These are phyloP conservation scores for Miltochrista miniata DNA, from an alignment of 2,888 invertebrate genomes.

Conservation along the genomic window DNA sequence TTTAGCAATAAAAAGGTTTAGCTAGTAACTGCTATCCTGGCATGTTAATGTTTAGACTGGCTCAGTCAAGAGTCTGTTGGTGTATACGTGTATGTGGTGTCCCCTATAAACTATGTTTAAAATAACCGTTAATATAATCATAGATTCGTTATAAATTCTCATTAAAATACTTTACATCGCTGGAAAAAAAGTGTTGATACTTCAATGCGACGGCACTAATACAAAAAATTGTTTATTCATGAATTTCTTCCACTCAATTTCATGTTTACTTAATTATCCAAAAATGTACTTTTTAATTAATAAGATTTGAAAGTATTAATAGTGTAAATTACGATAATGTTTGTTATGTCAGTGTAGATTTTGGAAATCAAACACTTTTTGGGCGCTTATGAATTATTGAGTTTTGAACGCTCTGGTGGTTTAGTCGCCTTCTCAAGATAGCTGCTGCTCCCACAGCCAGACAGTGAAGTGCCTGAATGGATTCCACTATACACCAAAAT, in stretches of 20 bases:
- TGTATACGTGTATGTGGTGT: too few species aligned
- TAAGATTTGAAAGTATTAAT: constrained; percentile 28
- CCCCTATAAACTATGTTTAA: too few species aligned
- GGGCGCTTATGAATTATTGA: neutral
- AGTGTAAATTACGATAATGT: constrained; percentile 32
- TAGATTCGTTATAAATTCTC: neutral
- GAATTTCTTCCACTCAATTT: constrained; percentile 24
- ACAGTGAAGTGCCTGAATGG: too few species aligned
- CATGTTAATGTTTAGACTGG: too few species aligned
- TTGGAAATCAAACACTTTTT: constrained; percentile 4
- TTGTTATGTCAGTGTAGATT: constrained; percentile 12
- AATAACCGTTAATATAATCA: too few species aligned
- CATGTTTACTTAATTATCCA: constrained; percentile 26
- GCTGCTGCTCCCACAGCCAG: too few species aligned
- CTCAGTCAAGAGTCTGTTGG: too few species aligned
- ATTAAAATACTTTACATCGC: constrained; percentile 20
- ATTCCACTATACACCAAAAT: too few species aligned
- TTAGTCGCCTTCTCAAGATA: neutral
- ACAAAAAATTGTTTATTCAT: constrained; percentile 31
- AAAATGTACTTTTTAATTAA: constrained; percentile 34
- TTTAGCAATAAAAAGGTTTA: too few species aligned
- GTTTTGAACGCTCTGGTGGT: neutral
- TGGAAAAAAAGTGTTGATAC: constrained; percentile 15
- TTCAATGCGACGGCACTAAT: neutral
- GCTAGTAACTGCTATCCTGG: too few species aligned